Percentiles rank a stretch among this genome's conserved stretches.
Conservation (phyloP, 2,113 vertebrate species). For the Daboia siamensis region DNA sequence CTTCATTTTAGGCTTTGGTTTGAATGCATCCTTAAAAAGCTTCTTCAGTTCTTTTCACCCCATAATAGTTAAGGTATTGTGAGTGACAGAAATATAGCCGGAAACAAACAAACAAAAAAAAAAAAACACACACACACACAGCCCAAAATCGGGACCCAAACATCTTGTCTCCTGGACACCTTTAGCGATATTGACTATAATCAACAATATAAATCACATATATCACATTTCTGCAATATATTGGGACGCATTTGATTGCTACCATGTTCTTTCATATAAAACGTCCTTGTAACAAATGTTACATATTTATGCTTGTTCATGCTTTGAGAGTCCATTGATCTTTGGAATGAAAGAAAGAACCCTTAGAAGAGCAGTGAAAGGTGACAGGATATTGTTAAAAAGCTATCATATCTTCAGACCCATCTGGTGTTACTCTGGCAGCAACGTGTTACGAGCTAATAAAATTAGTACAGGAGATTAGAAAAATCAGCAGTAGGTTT, state of each 20-base stretch:
- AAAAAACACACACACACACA: too few species aligned
- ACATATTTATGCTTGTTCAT: conserved; percentile 47
- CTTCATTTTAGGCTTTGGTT: conserved; percentile 13
- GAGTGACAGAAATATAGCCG: conserved; percentile 26
- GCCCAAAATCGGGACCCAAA: conserved; percentile 1
- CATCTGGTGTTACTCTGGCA: conserved; percentile 58
- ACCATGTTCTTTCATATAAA: conserved; percentile 44
- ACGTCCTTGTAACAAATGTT: conserved; percentile 44
- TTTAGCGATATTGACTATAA: conserved; percentile 18
- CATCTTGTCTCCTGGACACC: conserved; percentile 14
- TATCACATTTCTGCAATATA: conserved; percentile 24
- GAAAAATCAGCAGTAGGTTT: conserved; percentile 35
- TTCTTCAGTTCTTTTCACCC: conserved; percentile 30
- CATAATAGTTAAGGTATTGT: conserved; percentile 14
- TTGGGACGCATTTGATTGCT: conserved; percentile 40
- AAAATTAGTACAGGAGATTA: conserved; percentile 43
- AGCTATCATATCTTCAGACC: conserved; percentile 58
- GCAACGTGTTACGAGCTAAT: conserved; percentile 57
- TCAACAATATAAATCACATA: conserved; percentile 14
- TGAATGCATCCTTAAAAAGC: conserved; percentile 48
- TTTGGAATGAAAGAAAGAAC: conserved; percentile 59
- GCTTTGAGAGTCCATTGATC: conserved; percentile 64
- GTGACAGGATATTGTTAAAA: conserved; percentile 67
- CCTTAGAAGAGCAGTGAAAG: conserved; percentile 59
- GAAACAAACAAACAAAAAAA: neutral